A percentile compares a stretch with the other conserved stretches of the same genome.
Evolutionary conservation across 2,888 invertebrate species (phyloP).

Genomic region (Tipula helvola): DNA sequence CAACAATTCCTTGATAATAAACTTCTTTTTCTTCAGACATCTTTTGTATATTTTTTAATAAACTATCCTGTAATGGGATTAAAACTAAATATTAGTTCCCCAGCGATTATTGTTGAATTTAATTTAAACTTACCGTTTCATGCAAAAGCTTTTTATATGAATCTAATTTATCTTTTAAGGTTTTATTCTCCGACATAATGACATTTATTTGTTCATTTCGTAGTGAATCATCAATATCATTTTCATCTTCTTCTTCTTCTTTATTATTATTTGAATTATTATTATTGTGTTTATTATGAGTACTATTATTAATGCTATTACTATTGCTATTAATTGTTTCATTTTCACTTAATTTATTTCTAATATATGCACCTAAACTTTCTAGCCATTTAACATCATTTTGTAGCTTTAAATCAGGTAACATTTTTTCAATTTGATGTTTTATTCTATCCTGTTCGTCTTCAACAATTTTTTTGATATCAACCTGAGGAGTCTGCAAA

Average conservation of each 20-base stretch:
- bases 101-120: not conserved
- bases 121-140: conserved; percentile 60
- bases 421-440: conserved; percentile 30
- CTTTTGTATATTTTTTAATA: conserved; percentile 6
- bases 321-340: conserved; percentile 10
- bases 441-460: conserved; percentile 27
- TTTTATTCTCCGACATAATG: conserved; percentile 47
- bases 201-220: conserved; percentile 21
- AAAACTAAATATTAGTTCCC: not conserved
- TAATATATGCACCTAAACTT: conserved; percentile 24
- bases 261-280: conserved; percentile 6
- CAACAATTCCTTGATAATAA: not conserved
- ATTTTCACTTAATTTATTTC: conserved; percentile 26
- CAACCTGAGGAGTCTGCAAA: not conserved
- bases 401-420: conserved; percentile 29
- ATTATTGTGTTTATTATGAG: conserved; percentile 15
- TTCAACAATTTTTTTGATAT: not conserved
- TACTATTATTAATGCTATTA: conserved; percentile 17
- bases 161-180: conserved; percentile 48
- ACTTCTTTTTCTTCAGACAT: conserved; percentile 5
- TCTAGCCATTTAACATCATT: conserved; percentile 33
- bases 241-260: conserved; percentile 12
- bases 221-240: conserved; percentile 11
- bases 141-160: conserved; percentile 63
- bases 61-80: not conserved